phyloP scores from a whole-genome alignment of 2,113 vertebrate species.

The Phrynosoma blainvillii region DNA sequence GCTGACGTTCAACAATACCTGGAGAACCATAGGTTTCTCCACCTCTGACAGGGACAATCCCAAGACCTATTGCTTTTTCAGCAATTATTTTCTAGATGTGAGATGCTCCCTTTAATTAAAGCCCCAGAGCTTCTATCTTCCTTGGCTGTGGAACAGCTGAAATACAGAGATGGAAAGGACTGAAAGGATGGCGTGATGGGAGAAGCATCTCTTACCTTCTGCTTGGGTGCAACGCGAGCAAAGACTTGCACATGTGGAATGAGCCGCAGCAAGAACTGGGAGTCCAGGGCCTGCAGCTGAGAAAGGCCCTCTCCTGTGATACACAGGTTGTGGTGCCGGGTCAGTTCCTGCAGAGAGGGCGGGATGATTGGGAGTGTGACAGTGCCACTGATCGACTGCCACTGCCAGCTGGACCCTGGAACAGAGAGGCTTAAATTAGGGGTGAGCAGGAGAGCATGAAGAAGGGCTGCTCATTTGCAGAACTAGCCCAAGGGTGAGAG shows the following conservation, averaged over 20 bases:
- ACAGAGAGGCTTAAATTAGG: not conserved
- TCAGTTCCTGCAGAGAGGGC: constrained; percentile 71
- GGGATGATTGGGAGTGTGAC: constrained; percentile 72
- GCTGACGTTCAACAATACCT: no score
- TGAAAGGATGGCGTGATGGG: no score
- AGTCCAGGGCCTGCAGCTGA: constrained; percentile 69
- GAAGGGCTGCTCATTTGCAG: not conserved
- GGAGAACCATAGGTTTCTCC: no score
- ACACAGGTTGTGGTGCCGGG: constrained; percentile 83
- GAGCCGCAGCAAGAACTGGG: constrained; percentile 67
- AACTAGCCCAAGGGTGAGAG: not conserved
- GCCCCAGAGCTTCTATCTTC: no score
- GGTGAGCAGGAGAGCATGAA: not conserved
- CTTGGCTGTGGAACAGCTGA: rapidly evolving
- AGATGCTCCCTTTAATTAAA: not conserved
- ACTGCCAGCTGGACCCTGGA: constrained; percentile 81
- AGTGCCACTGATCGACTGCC: constrained; percentile 86
- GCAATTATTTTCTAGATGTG: no score
- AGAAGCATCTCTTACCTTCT: constrained; percentile 73
- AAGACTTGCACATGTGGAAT: constrained; percentile 80
- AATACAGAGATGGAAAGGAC: not conserved
- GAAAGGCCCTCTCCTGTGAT: constrained; percentile 91
- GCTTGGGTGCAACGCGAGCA: constrained; percentile 80
- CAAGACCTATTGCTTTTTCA: no score
- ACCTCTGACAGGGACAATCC: no score